Percentiles rank a stretch among this genome's conserved stretches.
These are phyloP conservation scores for Zosterops lateralis DNA, from an alignment of 2,113 vertebrate species.

Conservation along the genomic window DNA sequence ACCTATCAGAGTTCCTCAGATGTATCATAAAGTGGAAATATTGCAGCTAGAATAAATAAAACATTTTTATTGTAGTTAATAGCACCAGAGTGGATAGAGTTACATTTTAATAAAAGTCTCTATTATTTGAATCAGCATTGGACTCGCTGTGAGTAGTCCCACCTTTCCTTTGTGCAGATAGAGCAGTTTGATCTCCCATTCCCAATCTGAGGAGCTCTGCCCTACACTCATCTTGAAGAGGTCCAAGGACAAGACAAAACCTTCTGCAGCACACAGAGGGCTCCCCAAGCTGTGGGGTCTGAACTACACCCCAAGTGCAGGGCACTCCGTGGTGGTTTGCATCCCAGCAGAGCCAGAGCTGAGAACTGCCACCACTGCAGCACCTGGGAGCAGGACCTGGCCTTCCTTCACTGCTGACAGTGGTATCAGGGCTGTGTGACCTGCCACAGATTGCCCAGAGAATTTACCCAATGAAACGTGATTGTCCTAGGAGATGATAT, in stretches of 20 bases:
- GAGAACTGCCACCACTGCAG: not conserved
- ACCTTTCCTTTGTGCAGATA: not conserved
- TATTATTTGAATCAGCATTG: not conserved
- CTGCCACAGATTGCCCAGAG: not conserved
- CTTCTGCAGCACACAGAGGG: not conserved
- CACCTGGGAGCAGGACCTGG: not conserved
- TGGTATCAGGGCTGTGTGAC: not conserved
- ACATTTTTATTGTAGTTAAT: slow-evolving; percentile 48
- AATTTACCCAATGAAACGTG: fast-evolving
- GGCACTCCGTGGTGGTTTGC: fast-evolving
- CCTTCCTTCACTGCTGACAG: not conserved
- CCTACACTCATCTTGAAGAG: not conserved
- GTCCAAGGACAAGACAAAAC: not conserved
- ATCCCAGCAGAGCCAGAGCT: not conserved
- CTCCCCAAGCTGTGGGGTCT: not conserved
- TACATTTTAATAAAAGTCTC: slow-evolving; percentile 47
- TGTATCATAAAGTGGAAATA: slow-evolving; percentile 41
- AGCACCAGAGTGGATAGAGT: not conserved
- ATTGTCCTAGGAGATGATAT: not conserved
- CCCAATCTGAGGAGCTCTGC: not conserved
- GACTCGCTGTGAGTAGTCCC: not conserved
- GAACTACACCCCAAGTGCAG: not conserved
- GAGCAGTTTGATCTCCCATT: not conserved
- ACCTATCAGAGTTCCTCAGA: slow-evolving; percentile 18
- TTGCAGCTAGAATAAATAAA: slow-evolving; percentile 57